Evolutionary conservation across 2,113 vertebrate genomes (phyloP).

Genomic region (Indicator indicator): DNA sequence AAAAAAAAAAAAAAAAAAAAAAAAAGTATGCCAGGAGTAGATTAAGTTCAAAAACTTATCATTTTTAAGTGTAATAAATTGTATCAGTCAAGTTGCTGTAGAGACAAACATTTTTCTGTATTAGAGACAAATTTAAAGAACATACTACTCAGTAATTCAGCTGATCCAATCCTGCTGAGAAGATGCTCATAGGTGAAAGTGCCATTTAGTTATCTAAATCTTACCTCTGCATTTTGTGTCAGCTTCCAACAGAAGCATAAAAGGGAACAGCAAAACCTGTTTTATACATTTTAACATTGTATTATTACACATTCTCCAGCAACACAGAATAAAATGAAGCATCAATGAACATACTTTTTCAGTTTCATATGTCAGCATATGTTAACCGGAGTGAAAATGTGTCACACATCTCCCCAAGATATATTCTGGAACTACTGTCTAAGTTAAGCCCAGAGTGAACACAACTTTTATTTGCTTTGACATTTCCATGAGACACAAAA

Average conservation of each 20-base stretch:
- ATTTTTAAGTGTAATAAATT: not conserved
- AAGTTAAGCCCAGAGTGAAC: not conserved
- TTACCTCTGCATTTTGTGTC: not conserved
- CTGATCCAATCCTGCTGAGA: not conserved
- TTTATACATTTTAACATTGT: not conserved
- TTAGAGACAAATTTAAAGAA: not conserved
- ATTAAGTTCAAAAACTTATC: not conserved
- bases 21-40: not conserved
- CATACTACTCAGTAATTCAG: not conserved
- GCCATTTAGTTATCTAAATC: not conserved
- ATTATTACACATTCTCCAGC: not conserved
- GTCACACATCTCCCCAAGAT: not conserved
- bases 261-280: not conserved
- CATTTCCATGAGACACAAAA: slow-evolving; percentile 18
- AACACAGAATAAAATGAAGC: not conserved
- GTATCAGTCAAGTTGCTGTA: not conserved
- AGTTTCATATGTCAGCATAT: not conserved
- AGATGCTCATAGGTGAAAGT: not conserved
- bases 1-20: too few relatives aligned
- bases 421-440: not conserved
- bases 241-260: not conserved
- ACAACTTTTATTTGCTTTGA: slow-evolving; percentile 15
- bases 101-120: accelerated
- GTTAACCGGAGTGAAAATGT: not conserved
- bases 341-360: not conserved